A percentile compares a stretch with the other conserved stretches of the same genome.
Evolutionary conservation across 1,140 invertebrate genomes (phyloP).

Genomic region (Pentalonia nigronervosa): DNA sequence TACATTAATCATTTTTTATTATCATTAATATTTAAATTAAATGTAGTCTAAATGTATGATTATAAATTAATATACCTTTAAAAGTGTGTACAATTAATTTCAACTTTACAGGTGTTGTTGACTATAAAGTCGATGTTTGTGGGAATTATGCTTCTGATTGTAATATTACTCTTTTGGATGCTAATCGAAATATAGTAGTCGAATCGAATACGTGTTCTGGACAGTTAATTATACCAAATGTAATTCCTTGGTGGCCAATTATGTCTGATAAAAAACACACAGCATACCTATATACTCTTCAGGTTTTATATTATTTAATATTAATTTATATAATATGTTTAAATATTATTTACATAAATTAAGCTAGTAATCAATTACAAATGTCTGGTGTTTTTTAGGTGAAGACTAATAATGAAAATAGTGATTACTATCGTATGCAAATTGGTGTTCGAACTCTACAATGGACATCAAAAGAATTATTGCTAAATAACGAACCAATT

Average conservation of each 20-base stretch:
- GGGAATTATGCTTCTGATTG: neutral
- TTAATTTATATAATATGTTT: neutral
- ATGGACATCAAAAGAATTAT: conserved; percentile 79
- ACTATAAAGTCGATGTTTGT: conserved; percentile 49
- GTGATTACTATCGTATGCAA: conserved; percentile 83
- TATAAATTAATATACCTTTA: neutral
- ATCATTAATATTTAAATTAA: neutral
- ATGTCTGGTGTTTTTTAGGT: neutral
- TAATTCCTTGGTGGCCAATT: conserved; percentile 42
- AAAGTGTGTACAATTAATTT: neutral
- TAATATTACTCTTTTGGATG: conserved; percentile 45
- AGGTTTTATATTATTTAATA: conserved; percentile 6
- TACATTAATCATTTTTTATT: neutral
- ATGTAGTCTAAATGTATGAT: neutral
- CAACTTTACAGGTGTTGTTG: conserved; percentile 10
- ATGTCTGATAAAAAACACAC: conserved; percentile 47
- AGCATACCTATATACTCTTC: conserved; percentile 43
- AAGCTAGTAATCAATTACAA: neutral
- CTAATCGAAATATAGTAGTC: neutral
- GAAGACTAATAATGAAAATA: conserved; percentile 4
- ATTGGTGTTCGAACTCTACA: conserved; percentile 85
- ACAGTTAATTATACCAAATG: conserved; percentile 18
- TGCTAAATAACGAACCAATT: conserved; percentile 84
- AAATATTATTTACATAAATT: neutral
- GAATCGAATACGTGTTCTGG: conserved; percentile 14